phyloP scores from a whole-genome alignment of 2,888 invertebrate genomes.

The Napeogenes sylphis region DNA sequence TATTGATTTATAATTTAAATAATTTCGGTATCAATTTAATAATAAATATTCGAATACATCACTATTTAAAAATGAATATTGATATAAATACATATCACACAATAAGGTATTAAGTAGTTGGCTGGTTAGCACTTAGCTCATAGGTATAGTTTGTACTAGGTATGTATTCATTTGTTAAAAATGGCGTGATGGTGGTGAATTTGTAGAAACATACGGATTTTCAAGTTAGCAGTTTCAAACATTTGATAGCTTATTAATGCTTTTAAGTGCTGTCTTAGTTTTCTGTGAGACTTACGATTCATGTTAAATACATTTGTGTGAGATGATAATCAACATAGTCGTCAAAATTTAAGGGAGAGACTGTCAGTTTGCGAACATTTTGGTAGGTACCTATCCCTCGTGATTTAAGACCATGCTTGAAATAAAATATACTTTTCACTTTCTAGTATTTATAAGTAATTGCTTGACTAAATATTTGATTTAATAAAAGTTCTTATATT shows the following conservation, averaged over 20 bases:
- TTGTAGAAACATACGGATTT: conserved; percentile 64
- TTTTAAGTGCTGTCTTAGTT: conserved; percentile 49
- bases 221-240: conserved; percentile 63
- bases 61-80: conserved; percentile 1
- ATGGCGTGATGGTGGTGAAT: conserved; percentile 71
- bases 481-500: conserved; percentile 1
- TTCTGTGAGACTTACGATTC: conserved; percentile 46
- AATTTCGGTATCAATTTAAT: background rate
- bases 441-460: too few relatives aligned
- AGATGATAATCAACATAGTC: conserved; percentile 40
- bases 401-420: conserved; percentile 54
- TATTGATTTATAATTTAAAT: background rate
- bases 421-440: conserved; percentile 20
- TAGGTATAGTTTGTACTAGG: conserved; percentile 23
- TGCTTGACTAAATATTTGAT: too few relatives aligned
- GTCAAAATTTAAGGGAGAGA: conserved; percentile 74
- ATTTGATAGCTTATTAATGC: conserved; percentile 54
- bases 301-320: conserved; percentile 38
- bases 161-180: conserved; percentile 73
- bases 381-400: conserved; percentile 51
- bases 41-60: background rate
- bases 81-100: conserved; percentile 14
- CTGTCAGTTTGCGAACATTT: conserved; percentile 57
- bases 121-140: conserved; percentile 28
- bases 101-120: conserved; percentile 24